These are phyloP conservation scores for Furnarius figulus DNA, from an alignment of 2,113 vertebrate species.

Conservation along the genomic window DNA sequence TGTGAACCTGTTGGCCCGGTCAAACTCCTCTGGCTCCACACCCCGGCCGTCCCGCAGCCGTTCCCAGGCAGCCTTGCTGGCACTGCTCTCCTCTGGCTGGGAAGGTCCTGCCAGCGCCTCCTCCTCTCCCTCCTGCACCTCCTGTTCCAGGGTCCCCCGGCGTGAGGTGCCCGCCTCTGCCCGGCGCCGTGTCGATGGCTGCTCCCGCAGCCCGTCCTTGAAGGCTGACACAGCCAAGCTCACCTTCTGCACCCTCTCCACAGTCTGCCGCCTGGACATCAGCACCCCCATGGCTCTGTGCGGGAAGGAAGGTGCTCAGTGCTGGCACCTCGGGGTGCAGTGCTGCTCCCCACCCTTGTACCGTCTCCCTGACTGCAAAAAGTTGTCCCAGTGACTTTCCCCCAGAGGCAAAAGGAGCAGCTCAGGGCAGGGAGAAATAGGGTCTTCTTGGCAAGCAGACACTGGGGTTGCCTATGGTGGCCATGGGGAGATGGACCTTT, in stretches of 20 bases:
- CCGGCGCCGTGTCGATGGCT: slow-evolving; percentile 62
- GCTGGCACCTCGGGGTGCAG: rapidly evolving
- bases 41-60: slow-evolving; percentile 92
- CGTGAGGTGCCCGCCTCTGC: slow-evolving; percentile 41
- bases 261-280: slow-evolving; percentile 96
- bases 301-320: not conserved
- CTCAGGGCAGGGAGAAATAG: not conserved
- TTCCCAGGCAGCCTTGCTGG: slow-evolving; percentile 88
- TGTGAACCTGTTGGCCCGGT: slow-evolving; percentile 84
- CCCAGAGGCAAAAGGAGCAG: rapidly evolving
- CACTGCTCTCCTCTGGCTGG: slow-evolving; percentile 73
- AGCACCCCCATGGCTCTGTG: slow-evolving; percentile 91
- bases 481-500: not conserved
- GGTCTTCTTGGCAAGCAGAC: not conserved
- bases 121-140: slow-evolving; percentile 71
- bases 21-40: slow-evolving; percentile 91
- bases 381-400: rapidly evolving
- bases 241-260: slow-evolving; percentile 97
- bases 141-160: slow-evolving; percentile 70
- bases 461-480: not conserved
- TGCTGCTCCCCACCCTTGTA: not conserved
- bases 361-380: not conserved
- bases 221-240: slow-evolving; percentile 92
- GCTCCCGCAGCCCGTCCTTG: slow-evolving; percentile 88
- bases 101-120: slow-evolving; percentile 52